phyloP scores from a whole-genome alignment of 1,140 invertebrate species.

The Zelostemma sp. region DNA sequence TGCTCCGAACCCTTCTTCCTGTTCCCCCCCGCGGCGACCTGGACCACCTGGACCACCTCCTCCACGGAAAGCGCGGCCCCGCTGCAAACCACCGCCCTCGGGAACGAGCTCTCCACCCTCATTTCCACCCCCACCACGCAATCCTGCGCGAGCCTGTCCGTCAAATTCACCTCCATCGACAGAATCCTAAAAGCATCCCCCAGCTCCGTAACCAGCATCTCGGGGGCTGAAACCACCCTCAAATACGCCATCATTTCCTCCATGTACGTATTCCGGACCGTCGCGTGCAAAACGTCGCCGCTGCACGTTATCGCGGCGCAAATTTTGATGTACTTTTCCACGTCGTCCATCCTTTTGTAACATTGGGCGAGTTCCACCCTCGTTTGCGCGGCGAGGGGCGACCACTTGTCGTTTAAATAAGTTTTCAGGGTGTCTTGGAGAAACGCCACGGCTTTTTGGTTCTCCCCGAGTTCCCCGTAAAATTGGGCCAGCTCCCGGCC shows the following conservation, averaged over 20 bases:
- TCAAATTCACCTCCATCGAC: conserved; percentile 68
- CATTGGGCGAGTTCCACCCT: conserved; percentile 87
- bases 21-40: too few species aligned
- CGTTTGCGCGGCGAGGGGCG: conserved; percentile 82
- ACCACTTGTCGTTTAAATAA: conserved; percentile 90
- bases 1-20: too few species aligned
- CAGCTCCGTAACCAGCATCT: conserved; percentile 61
- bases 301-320: conserved; percentile 84
- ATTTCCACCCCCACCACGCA: conserved; percentile 73
- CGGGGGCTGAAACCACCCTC: conserved; percentile 69
- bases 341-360: conserved; percentile 83
- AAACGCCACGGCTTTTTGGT: conserved; percentile 90
- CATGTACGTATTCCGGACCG: conserved; percentile 81
- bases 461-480: conserved; percentile 88
- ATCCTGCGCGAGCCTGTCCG: conserved; percentile 73
- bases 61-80: conserved; percentile 71
- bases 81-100: conserved; percentile 72
- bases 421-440: conserved; percentile 88
- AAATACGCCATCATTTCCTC: conserved; percentile 82
- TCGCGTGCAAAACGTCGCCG: conserved; percentile 77
- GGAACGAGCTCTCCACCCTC: conserved; percentile 73
- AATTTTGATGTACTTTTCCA: conserved; percentile 79
- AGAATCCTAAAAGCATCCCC: conserved; percentile 68
- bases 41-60: conserved; percentile 55
- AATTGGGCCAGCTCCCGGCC: conserved; percentile 91